A percentile compares a stretch with the other conserved stretches of the same genome.
Evolutionary conservation across 2,888 invertebrate genomes (phyloP).

Genomic region (Drosophila meridionalis): DNA sequence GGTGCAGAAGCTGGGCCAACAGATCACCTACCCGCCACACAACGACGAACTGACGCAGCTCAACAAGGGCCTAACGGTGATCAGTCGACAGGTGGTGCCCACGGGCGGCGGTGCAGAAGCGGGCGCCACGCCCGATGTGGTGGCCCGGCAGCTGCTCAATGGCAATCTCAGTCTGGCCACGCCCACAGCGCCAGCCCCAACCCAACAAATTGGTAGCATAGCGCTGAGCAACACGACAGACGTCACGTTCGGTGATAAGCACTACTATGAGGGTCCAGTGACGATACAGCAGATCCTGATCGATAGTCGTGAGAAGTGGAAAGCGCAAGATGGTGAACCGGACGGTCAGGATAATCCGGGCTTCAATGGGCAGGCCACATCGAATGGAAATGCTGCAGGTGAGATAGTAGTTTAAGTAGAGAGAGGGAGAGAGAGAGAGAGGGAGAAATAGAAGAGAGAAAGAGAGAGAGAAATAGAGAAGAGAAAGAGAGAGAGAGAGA

Average conservation of each 20-base stretch:
- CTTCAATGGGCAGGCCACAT: conserved; percentile 57
- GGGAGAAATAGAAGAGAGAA: too few species aligned
- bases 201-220: conserved; percentile 87
- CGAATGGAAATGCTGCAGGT: conserved; percentile 59
- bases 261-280: conserved; percentile 91
- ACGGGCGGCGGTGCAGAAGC: conserved; percentile 26
- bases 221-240: conserved; percentile 89
- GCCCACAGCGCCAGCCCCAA: conserved; percentile 38
- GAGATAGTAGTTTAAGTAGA: conserved; percentile 22
- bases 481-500: too few species aligned
- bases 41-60: conserved; percentile 74
- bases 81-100: conserved; percentile 73
- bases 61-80: conserved; percentile 74
- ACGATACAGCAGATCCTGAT: conserved; percentile 91
- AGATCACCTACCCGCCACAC: conserved; percentile 73
- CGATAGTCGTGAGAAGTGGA: conserved; percentile 82
- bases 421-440: background rate
- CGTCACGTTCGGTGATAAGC: conserved; percentile 91
- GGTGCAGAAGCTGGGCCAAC: conserved; percentile 83
- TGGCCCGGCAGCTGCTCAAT: conserved; percentile 64
- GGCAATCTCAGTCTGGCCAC: conserved; percentile 52
- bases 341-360: conserved; percentile 76
- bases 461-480: background rate
- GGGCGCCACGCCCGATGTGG: conserved; percentile 32
- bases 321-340: conserved; percentile 50